Conservation (phyloP, 2,113 vertebrate genomes). For the Aspiorhynchus laticeps region DNA sequence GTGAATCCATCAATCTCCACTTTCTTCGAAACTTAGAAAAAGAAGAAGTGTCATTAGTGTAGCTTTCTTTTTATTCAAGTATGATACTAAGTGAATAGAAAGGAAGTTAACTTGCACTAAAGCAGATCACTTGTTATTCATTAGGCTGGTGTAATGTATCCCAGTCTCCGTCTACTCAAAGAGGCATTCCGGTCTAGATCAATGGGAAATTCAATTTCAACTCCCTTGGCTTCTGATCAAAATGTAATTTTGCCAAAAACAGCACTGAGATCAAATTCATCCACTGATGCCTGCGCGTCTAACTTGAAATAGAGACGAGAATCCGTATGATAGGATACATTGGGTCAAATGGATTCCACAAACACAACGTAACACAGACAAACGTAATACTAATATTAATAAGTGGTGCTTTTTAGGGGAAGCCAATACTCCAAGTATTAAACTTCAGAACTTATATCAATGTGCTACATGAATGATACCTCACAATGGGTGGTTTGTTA, state of each 20-base stretch:
- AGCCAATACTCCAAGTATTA: background rate
- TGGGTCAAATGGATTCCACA: background rate
- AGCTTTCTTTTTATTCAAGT: background rate
- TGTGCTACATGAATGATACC: background rate
- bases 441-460: background rate
- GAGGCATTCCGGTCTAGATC: conserved; percentile 46
- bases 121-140: conserved; percentile 32
- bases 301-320: background rate
- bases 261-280: conserved; percentile 33
- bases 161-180: background rate
- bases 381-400: background rate
- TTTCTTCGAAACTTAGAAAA: background rate
- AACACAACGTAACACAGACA: background rate
- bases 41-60: background rate
- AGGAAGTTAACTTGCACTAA: background rate
- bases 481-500: background rate
- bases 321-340: background rate
- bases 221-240: conserved; percentile 30
- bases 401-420: background rate
- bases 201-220: conserved; percentile 46
- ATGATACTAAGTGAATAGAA: conserved; percentile 19
- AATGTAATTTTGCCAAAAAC: conserved; percentile 8
- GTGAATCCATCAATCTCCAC: background rate
- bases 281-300: conserved; percentile 14
- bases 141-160: conserved; percentile 30